Evolutionary conservation across 2,113 vertebrate species (phyloP).

Genomic region (Calypte anna): DNA sequence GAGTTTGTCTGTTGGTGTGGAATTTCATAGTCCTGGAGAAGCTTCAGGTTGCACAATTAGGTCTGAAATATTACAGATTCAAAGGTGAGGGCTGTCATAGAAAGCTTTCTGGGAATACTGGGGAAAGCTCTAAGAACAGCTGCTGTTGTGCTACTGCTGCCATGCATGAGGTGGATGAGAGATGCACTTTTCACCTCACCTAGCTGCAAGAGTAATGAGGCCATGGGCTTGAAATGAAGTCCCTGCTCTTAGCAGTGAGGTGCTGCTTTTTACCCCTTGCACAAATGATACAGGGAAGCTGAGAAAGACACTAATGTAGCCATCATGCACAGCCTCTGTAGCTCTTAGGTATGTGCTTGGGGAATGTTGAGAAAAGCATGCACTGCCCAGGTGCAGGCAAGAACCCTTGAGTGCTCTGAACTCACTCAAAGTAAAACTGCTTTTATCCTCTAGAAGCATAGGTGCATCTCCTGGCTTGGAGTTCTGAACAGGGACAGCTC

Average conservation of each 20-base stretch:
- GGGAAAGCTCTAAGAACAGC: not conserved
- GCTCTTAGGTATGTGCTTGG: not conserved
- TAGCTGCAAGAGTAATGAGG: not conserved
- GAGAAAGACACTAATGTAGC: not conserved
- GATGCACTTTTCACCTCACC: not conserved
- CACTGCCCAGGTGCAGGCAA: not conserved
- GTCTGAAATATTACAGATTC: not conserved
- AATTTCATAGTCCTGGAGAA: not conserved
- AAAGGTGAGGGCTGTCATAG: not conserved
- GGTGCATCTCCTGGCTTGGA: not conserved
- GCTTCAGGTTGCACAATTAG: not conserved
- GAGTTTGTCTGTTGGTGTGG: not conserved
- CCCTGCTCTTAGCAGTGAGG: not conserved
- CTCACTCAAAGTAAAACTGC: slow-evolving; percentile 21
- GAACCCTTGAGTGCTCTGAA: not conserved
- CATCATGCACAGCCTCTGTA: not conserved
- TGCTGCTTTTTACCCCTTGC: not conserved
- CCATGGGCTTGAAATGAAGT: not conserved
- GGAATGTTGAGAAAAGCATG: not conserved
- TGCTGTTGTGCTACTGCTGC: not conserved
- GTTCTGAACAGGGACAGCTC: not conserved
- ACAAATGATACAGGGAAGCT: not conserved
- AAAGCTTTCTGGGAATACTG: not conserved
- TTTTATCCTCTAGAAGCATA: slow-evolving; percentile 7
- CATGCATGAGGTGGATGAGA: not conserved